These are phyloP conservation scores for Cepaea nemoralis DNA, from an alignment of 1,140 invertebrate species.

Conservation along the genomic window DNA sequence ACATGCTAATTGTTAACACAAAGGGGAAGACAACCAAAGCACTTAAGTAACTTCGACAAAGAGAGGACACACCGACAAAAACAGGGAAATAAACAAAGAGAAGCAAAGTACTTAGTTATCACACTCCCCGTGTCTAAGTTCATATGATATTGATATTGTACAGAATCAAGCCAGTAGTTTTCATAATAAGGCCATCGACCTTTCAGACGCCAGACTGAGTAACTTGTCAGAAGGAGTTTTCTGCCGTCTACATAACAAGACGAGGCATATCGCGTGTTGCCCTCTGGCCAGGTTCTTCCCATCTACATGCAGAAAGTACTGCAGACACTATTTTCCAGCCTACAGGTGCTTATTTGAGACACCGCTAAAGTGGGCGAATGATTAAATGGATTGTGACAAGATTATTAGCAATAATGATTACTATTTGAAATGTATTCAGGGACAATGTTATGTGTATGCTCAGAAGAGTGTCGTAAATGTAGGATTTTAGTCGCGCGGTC, in stretches of 20 bases:
- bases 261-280: not conserved
- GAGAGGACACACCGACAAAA: no score
- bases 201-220: not conserved
- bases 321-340: no score
- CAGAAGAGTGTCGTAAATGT: no score
- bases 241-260: not conserved
- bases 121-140: not conserved
- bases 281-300: not conserved
- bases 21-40: not conserved
- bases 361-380: no score
- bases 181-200: not conserved
- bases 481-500: no score
- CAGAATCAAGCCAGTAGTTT: not conserved
- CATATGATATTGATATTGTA: not conserved
- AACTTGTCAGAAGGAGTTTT: not conserved
- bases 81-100: conserved; percentile 1
- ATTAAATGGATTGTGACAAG: no score
- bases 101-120: not conserved
- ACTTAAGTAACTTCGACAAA: not conserved
- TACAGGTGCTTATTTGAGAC: no score
- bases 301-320: no score
- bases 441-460: no score
- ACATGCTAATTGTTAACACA: not conserved
- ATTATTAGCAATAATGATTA: no score
- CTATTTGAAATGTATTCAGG: no score